These are phyloP conservation scores for Spheniscus mendiculus DNA, from an alignment of 2,113 vertebrate genomes.

Conservation along the genomic window DNA sequence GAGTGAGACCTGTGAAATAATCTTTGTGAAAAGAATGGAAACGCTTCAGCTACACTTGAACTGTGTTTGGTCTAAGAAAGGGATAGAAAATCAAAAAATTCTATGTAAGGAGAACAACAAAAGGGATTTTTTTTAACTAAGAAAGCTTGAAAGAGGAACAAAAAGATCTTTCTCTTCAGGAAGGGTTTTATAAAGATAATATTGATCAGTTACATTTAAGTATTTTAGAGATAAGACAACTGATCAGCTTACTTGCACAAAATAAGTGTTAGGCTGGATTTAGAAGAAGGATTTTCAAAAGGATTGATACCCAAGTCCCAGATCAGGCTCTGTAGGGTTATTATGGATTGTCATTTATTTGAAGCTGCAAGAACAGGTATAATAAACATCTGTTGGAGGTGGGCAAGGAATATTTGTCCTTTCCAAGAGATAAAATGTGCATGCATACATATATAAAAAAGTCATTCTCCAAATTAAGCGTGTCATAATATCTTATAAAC, in stretches of 20 bases:
- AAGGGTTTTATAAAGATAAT: not conserved
- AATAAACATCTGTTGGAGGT: not conserved
- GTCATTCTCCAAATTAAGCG: constrained; percentile 20
- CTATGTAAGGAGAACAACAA: not conserved
- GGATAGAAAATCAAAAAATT: not conserved
- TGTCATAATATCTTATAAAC: constrained; percentile 24
- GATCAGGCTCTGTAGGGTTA: not conserved
- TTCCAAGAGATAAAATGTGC: not conserved
- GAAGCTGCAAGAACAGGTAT: not conserved
- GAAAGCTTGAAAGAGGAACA: not conserved
- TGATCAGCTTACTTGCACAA: not conserved
- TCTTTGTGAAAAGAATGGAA: not conserved
- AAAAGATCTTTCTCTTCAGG: not conserved
- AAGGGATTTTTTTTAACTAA: not conserved
- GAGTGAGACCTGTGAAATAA: not conserved
- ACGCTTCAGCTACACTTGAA: not conserved
- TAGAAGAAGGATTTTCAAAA: not conserved
- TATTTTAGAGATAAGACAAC: not conserved
- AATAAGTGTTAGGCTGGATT: not conserved
- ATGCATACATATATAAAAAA: not conserved
- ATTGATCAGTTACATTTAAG: not conserved
- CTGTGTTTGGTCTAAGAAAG: not conserved
- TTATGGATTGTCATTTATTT: not conserved
- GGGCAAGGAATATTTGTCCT: not conserved
- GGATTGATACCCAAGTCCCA: not conserved